A percentile compares a stretch with the other conserved stretches of the same genome.
These are phyloP conservation scores for Schizothorax lantsangensis DNA, from an alignment of 2,797 vertebrate genomes.

Conservation along the genomic window DNA sequence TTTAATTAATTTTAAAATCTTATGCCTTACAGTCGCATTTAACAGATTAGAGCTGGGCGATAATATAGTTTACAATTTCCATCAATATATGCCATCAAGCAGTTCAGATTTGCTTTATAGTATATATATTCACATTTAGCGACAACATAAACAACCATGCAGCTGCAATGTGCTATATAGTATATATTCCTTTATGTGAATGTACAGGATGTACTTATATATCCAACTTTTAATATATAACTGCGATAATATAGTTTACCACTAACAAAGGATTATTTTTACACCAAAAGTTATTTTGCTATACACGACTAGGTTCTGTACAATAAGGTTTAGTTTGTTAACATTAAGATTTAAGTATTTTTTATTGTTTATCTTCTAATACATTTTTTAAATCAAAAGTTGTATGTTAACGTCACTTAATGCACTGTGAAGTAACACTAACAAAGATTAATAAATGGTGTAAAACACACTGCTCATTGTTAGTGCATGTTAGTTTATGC, in stretches of 20 bases:
- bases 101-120: neutral
- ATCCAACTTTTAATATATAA: neutral
- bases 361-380: neutral
- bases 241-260: neutral
- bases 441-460: neutral
- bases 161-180: neutral
- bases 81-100: neutral
- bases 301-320: neutral
- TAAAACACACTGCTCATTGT: neutral
- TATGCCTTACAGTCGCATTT: too few species aligned
- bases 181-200: neutral
- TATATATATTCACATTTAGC: neutral
- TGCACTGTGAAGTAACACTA: neutral
- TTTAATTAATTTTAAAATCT: too few species aligned
- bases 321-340: neutral
- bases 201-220: neutral
- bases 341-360: neutral
- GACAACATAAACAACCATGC: neutral
- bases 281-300: neutral
- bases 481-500: neutral
- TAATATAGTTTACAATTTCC: neutral
- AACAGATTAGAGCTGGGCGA: neutral
- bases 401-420: neutral
- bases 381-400: neutral
- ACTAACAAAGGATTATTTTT: neutral